Evolutionary conservation across 1,140 invertebrate species (phyloP).

Genomic region (Drosophila watanabei): DNA sequence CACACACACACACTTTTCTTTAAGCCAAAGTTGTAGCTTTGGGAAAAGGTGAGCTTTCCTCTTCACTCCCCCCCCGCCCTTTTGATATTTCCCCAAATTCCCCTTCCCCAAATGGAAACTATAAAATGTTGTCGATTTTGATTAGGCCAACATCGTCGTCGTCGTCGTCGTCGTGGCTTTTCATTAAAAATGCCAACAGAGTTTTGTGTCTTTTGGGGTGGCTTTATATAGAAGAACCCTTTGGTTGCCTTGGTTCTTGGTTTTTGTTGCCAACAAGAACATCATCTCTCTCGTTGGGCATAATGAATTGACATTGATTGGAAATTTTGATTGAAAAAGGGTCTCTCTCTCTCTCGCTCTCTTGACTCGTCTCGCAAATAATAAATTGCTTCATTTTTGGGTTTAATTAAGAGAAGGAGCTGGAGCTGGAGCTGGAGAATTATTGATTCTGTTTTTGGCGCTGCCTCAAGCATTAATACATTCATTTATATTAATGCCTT

Average conservation of each 20-base stretch:
- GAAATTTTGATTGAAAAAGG: slow-evolving; percentile 85
- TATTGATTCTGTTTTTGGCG: slow-evolving; percentile 4
- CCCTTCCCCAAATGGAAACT: slow-evolving; percentile 50
- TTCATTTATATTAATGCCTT: slow-evolving; percentile 45
- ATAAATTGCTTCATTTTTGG: slow-evolving; percentile 80
- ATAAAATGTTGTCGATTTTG: slow-evolving; percentile 84
- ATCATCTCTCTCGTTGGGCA: slow-evolving; percentile 35
- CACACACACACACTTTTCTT: background rate
- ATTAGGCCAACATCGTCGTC: slow-evolving; percentile 67
- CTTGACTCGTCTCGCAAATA: slow-evolving; percentile 31
- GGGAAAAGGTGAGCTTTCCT: background rate
- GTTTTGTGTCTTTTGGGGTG: slow-evolving; percentile 61
- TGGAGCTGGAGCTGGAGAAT: background rate
- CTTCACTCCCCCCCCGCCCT: accelerated
- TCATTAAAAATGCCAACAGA: slow-evolving; percentile 79
- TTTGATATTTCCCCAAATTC: no score
- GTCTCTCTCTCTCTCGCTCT: slow-evolving; percentile 6
- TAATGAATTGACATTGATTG: slow-evolving; percentile 86
- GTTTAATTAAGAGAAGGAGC: slow-evolving; percentile 71
- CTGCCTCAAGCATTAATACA: slow-evolving; percentile 44
- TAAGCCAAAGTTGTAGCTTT: background rate
- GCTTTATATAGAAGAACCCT: slow-evolving; percentile 28
- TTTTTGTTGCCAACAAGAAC: slow-evolving; percentile 14
- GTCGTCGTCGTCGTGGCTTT: slow-evolving; percentile 63
- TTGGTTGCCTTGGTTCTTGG: slow-evolving; percentile 64